Conservation (phyloP, 2,888 invertebrate genomes). For the Cryptus armator region DNA sequence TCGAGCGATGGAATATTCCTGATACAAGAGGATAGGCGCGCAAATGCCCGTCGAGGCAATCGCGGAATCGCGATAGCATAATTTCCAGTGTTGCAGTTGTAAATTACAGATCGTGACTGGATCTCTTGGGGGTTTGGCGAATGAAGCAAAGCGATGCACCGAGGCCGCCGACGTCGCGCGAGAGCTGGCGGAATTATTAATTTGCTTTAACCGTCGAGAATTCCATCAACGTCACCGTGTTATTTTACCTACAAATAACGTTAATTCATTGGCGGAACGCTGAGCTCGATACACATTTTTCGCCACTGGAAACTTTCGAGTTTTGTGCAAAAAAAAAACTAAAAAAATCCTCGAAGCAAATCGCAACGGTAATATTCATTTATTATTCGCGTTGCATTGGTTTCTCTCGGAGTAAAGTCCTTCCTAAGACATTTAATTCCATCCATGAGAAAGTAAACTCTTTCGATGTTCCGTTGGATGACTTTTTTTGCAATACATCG, state of each 20-base stretch:
- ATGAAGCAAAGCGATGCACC: slow-evolving; percentile 24
- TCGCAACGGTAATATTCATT: not conserved
- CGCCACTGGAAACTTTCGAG: not conserved
- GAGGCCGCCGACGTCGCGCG: slow-evolving; percentile 16
- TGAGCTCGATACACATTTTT: not conserved
- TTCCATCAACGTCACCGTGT: slow-evolving; percentile 59
- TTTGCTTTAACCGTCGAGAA: slow-evolving; percentile 59
- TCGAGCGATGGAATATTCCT: slow-evolving; percentile 64
- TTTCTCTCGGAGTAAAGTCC: not conserved
- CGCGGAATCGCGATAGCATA: slow-evolving; percentile 69
- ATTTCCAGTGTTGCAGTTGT: slow-evolving; percentile 69
- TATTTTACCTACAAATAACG: not conserved
- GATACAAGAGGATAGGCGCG: slow-evolving; percentile 54
- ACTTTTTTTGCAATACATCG: slow-evolving; percentile 20
- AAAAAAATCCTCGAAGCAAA: not conserved
- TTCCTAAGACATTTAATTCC: not conserved
- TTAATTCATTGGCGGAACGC: not conserved
- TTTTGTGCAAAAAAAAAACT: not conserved
- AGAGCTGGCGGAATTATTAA: slow-evolving; percentile 62
- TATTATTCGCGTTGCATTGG: not conserved
- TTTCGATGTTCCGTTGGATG: not conserved
- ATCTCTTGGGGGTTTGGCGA: slow-evolving; percentile 32
- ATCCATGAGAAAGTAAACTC: not conserved
- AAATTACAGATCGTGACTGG: slow-evolving; percentile 68
- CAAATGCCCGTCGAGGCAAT: slow-evolving; percentile 51